phyloP scores from a whole-genome alignment of 2,888 invertebrate genomes.

The Nebria brevicollis region DNA sequence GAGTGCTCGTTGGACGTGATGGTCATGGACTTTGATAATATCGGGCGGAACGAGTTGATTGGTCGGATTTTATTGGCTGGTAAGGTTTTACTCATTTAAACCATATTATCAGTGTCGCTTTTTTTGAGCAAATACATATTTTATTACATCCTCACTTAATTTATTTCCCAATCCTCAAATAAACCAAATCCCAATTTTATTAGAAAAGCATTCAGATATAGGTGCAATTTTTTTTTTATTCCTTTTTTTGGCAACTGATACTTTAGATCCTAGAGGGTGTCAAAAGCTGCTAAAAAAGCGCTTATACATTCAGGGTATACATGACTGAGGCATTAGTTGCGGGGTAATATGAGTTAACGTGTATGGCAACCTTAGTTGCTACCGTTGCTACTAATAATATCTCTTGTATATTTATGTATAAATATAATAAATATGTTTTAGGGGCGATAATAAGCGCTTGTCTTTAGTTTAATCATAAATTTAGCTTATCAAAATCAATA shows the following conservation, averaged over 20 bases:
- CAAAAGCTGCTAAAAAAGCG: background rate
- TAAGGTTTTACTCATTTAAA: constrained; percentile 59
- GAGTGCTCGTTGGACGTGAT: constrained; percentile 93
- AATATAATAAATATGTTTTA: background rate
- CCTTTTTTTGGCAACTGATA: too few relatives aligned
- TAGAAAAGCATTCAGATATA: too few relatives aligned
- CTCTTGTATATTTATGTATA: too few relatives aligned
- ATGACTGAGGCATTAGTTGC: background rate
- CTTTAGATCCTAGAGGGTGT: background rate
- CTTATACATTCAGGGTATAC: background rate
- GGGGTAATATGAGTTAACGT: background rate
- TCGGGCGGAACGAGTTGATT: constrained; percentile 91
- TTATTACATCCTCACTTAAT: background rate
- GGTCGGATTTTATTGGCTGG: constrained; percentile 93
- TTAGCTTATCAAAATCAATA: background rate
- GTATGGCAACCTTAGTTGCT: background rate
- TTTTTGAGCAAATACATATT: background rate
- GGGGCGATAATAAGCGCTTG: background rate
- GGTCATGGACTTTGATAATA: constrained; percentile 98
- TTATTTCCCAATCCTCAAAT: too few relatives aligned
- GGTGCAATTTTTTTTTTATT: too few relatives aligned
- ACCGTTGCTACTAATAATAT: background rate
- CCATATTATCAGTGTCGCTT: background rate
- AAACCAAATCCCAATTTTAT: too few relatives aligned
- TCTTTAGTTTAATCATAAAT: background rate